A percentile compares a stretch with the other conserved stretches of the same genome.
Evolutionary conservation across 2,797 vertebrate species (phyloP).

Genomic region (Orestias chungarensis): DNA sequence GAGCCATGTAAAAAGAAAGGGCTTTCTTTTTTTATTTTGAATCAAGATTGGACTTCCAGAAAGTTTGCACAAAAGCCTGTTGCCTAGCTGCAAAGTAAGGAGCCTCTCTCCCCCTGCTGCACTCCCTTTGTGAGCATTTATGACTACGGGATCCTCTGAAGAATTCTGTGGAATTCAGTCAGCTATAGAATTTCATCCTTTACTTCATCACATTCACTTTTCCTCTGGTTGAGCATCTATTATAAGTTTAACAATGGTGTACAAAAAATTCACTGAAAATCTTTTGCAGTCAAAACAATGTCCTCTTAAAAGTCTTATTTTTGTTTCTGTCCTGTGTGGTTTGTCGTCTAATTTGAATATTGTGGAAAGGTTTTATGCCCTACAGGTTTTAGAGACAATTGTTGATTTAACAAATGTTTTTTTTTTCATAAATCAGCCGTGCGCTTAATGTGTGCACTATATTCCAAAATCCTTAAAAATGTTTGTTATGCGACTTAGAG

Average conservation of each 20-base stretch:
- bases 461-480: no score
- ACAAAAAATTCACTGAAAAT: constrained; percentile 26
- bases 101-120: constrained; percentile 48
- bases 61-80: constrained; percentile 72
- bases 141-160: constrained; percentile 56
- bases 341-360: constrained; percentile 1
- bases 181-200: constrained; percentile 29
- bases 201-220: constrained; percentile 54
- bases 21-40: constrained; percentile 56
- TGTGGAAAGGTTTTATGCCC: not conserved
- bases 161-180: constrained; percentile 62
- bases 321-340: constrained; percentile 6
- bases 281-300: constrained; percentile 4
- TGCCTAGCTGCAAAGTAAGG: constrained; percentile 73
- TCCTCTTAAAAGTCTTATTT: not conserved
- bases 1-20: constrained; percentile 48
- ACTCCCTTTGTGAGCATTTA: constrained; percentile 56
- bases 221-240: constrained; percentile 42
- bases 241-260: constrained; percentile 57
- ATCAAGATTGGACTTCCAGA: constrained; percentile 63
- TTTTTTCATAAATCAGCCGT: no score
- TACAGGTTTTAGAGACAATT: no score
- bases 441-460: no score
- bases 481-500: no score
- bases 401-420: no score